Evolutionary conservation across 2,113 vertebrate genomes (phyloP).

Genomic region (Ceratotherium simum): DNA sequence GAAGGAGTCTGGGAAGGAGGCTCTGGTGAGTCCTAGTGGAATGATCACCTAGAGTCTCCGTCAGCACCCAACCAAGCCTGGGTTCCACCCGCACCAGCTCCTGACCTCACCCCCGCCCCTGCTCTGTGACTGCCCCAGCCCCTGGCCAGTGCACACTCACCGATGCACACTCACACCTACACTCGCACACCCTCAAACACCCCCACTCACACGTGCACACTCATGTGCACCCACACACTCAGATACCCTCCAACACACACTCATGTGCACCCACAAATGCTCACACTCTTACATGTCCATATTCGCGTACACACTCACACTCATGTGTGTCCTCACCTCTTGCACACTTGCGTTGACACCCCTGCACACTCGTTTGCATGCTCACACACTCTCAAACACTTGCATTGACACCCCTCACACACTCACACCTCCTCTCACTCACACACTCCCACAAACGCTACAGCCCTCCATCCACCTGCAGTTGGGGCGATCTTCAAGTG

Average conservation of each 20-base stretch:
- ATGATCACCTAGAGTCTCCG: background rate
- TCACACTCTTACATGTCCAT: no score
- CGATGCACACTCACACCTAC: background rate
- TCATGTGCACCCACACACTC: background rate
- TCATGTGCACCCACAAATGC: accelerated
- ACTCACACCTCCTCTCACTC: background rate
- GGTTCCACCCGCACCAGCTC: no score
- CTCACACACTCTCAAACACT: background rate
- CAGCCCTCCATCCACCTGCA: background rate
- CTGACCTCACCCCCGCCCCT: background rate
- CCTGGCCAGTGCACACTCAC: accelerated
- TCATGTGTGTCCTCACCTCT: no score
- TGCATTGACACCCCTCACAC: background rate
- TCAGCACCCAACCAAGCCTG: background rate
- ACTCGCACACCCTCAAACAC: no score
- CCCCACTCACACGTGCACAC: no score
- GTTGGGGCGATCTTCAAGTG: accelerated
- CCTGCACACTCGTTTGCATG: background rate
- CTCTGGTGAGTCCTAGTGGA: no score
- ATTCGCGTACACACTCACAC: background rate
- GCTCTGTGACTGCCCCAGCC: background rate
- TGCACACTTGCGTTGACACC: background rate
- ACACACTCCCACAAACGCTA: background rate
- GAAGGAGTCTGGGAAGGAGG: background rate
- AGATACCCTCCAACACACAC: background rate